These are phyloP conservation scores for Calyptomena viridis DNA, from an alignment of 2,113 vertebrate genomes.

Conservation along the genomic window DNA sequence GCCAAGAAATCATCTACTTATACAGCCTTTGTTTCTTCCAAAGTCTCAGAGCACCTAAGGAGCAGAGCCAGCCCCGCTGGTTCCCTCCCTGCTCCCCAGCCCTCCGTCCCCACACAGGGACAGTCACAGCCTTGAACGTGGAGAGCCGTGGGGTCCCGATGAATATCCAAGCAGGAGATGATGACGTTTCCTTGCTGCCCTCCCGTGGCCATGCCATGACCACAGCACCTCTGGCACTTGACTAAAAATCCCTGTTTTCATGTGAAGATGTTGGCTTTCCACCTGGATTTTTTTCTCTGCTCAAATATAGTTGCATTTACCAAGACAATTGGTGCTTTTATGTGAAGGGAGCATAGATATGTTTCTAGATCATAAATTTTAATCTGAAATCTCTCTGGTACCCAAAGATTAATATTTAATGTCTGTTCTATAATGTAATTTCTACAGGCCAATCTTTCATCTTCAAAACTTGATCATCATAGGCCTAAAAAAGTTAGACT, in stretches of 20 bases:
- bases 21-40: not conserved
- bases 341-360: not conserved
- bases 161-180: not conserved
- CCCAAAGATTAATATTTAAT: constrained; percentile 56
- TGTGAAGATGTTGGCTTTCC: rapidly evolving
- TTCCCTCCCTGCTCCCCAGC: not conserved
- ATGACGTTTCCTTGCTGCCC: not conserved
- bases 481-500: not conserved
- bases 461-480: constrained; percentile 26
- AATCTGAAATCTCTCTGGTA: not conserved
- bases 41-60: not conserved
- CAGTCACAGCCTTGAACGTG: rapidly evolving
- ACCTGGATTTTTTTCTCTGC: not conserved
- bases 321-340: not conserved
- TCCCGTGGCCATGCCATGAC: not conserved
- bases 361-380: constrained; percentile 46
- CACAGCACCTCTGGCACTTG: rapidly evolving
- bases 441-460: constrained; percentile 46
- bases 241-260: rapidly evolving
- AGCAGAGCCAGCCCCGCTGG: not conserved
- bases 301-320: not conserved
- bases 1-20: not conserved
- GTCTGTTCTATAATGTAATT: not conserved
- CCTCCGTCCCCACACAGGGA: not conserved
- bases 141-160: not conserved